Conservation (phyloP, 2,113 vertebrate genomes). For the Notothenia coriiceps region DNA sequence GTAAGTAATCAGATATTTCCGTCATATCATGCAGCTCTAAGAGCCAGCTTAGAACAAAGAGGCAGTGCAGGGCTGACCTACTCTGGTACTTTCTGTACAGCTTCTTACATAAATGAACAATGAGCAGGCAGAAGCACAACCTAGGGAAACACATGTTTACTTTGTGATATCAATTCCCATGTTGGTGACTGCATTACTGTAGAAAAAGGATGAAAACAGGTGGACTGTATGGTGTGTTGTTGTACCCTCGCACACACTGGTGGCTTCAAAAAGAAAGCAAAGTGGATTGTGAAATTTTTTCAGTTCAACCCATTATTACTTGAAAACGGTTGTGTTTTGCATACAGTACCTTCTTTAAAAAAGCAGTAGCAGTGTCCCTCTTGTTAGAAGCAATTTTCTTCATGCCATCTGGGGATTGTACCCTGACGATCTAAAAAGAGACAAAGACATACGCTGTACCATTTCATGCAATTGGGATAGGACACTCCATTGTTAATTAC, state of each 20-base stretch:
- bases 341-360: constrained; percentile 93
- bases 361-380: constrained; percentile 91
- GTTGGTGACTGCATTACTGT: background rate
- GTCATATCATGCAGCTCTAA: too few relatives aligned
- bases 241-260: background rate
- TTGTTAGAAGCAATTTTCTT: constrained; percentile 93
- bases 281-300: too few relatives aligned
- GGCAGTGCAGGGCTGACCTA: constrained; percentile 5
- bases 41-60: background rate
- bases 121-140: background rate
- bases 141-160: background rate
- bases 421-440: constrained; percentile 89
- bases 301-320: background rate
- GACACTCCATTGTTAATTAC: background rate
- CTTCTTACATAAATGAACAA: constrained; percentile 52
- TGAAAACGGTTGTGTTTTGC: background rate
- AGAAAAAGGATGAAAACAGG: background rate
- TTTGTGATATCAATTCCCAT: background rate
- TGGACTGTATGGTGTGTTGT: background rate
- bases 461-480: background rate
- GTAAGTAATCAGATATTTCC: too few relatives aligned
- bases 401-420: constrained; percentile 96
- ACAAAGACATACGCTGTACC: background rate
- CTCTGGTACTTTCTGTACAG: constrained; percentile 26
- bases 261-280: too few relatives aligned